Evolutionary conservation across 2,888 invertebrate species (phyloP).

Genomic region (Orthosia gothica): DNA sequence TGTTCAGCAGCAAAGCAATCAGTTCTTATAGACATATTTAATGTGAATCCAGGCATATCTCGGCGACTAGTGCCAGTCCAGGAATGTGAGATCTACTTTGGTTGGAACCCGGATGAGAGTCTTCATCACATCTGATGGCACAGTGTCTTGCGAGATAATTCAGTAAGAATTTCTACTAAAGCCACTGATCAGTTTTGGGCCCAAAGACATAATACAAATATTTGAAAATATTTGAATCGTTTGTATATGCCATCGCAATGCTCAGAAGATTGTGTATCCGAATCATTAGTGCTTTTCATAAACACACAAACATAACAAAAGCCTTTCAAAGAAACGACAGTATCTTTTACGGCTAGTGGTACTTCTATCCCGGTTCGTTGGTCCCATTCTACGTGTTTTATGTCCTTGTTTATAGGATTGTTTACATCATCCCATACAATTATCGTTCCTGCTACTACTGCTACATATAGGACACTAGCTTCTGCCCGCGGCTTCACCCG

Average conservation of each 20-base stretch:
- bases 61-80: background rate
- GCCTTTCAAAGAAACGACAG: slow-evolving; percentile 30
- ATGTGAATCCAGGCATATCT: background rate
- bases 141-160: background rate
- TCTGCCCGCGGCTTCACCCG: too few relatives aligned
- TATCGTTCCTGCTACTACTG: slow-evolving; percentile 41
- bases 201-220: too few relatives aligned
- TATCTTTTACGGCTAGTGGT: slow-evolving; percentile 44
- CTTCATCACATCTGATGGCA: background rate
- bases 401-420: slow-evolving; percentile 51
- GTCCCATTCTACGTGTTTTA: slow-evolving; percentile 47
- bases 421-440: slow-evolving; percentile 63
- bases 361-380: slow-evolving; percentile 56
- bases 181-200: background rate
- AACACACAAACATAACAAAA: slow-evolving; percentile 21
- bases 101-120: background rate
- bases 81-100: background rate
- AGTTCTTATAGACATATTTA: slow-evolving; percentile 6
- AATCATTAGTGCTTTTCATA: slow-evolving; percentile 3
- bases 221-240: too few relatives aligned
- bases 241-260: background rate
- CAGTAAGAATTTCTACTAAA: background rate
- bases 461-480: too few relatives aligned
- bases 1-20: background rate
- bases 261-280: background rate